phyloP scores from a whole-genome alignment of 2,888 invertebrate genomes.

The Drosophila anceps region DNA sequence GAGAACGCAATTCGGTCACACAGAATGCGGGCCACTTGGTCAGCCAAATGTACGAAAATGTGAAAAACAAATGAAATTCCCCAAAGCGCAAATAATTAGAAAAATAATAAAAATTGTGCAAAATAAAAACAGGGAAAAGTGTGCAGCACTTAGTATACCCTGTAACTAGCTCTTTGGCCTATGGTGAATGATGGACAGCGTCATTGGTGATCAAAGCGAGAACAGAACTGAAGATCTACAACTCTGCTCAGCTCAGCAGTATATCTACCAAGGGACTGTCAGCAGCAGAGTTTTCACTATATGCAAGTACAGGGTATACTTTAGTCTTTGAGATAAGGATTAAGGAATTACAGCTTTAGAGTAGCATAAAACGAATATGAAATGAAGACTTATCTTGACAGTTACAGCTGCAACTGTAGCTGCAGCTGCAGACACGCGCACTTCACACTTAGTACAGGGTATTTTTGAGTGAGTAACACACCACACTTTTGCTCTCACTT shows the following conservation, averaged over 20 bases:
- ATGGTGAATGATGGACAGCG: not conserved
- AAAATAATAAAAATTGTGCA: constrained; percentile 13
- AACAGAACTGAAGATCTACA: not conserved
- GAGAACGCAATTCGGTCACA: constrained; percentile 37
- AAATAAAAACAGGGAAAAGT: constrained; percentile 12
- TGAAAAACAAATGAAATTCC: constrained; percentile 6
- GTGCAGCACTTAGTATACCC: not conserved
- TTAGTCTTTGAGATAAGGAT: not conserved
- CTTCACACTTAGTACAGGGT: not conserved
- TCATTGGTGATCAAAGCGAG: not conserved
- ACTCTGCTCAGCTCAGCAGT: too few species aligned
- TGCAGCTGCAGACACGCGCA: not conserved
- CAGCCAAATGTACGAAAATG: constrained; percentile 29
- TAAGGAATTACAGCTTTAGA: not conserved
- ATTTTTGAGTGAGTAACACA: not conserved
- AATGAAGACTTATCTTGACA: not conserved
- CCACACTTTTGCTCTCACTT: constrained; percentile 3
- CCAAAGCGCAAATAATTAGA: constrained; percentile 21
- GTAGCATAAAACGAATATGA: not conserved
- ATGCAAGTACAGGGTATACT: not conserved
- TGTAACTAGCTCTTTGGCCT: not conserved
- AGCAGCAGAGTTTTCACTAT: too few species aligned
- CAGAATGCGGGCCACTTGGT: constrained; percentile 55
- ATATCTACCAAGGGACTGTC: not conserved
- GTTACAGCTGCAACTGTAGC: not conserved